Percentiles rank a stretch among this genome's conserved stretches.
These are phyloP conservation scores for Rutilus rutilus DNA, from an alignment of 2,113 vertebrate species.

Conservation along the genomic window DNA sequence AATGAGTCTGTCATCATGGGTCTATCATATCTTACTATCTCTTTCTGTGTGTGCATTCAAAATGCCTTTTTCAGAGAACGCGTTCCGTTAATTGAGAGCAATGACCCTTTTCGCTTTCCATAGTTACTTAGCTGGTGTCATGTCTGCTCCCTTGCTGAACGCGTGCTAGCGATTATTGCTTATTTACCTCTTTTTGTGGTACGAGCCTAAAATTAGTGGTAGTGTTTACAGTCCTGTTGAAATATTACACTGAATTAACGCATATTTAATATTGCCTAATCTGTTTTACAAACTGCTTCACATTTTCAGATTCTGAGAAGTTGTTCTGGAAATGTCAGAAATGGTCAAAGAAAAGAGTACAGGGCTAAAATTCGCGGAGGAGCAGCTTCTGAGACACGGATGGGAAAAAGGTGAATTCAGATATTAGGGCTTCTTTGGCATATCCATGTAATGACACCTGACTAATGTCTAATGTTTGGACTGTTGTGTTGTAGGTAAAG, in stretches of 20 bases:
- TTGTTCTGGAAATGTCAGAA: slow-evolving; percentile 65
- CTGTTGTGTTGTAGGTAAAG: slow-evolving; percentile 78
- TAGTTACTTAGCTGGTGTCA: background rate
- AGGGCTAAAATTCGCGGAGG: slow-evolving; percentile 84
- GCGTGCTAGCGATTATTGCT: background rate
- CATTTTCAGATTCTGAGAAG: background rate
- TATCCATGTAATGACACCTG: background rate
- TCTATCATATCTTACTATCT: too few species aligned
- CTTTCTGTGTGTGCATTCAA: too few species aligned
- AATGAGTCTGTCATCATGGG: background rate
- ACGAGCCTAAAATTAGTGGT: background rate
- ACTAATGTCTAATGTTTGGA: background rate
- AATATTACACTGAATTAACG: background rate
- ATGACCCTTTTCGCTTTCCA: background rate
- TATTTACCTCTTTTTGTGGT: background rate
- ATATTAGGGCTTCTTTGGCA: background rate
- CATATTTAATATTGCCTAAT: background rate
- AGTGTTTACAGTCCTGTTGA: background rate
- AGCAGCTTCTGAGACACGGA: slow-evolving; percentile 85
- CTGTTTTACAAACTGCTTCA: background rate
- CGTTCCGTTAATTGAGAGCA: background rate
- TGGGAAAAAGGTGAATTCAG: slow-evolving; percentile 81
- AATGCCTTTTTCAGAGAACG: background rate
- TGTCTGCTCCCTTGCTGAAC: background rate
- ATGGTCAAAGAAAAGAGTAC: slow-evolving; percentile 62